phyloP scores from a whole-genome alignment of 2,113 vertebrate species.

The Oryzias celebensis region DNA sequence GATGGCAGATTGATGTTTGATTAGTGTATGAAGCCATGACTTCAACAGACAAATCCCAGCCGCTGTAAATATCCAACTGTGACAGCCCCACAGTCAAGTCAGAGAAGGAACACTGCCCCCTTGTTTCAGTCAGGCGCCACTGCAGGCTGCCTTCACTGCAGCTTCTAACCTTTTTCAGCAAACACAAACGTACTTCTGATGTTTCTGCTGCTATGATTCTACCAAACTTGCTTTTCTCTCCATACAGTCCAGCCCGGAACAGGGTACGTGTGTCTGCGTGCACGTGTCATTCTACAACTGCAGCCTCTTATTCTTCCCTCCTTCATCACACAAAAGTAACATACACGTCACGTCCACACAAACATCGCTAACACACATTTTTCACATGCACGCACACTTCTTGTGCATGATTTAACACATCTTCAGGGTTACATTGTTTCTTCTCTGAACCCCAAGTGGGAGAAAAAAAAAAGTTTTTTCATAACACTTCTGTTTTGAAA shows the following conservation, averaged over 20 bases:
- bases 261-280: constrained; percentile 11
- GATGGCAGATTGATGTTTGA: too few relatives aligned
- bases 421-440: neutral
- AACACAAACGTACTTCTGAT: constrained; percentile 42
- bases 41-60: neutral
- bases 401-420: too few relatives aligned
- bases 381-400: neutral
- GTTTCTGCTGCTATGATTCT: constrained; percentile 59
- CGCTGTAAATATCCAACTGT: neutral
- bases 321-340: constrained; percentile 53
- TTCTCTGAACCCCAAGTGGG: constrained; percentile 17
- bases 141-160: constrained; percentile 18
- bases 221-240: constrained; percentile 68
- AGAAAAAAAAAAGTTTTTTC: too few relatives aligned
- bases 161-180: constrained; percentile 34
- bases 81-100: constrained; percentile 5
- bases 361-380: constrained; percentile 26
- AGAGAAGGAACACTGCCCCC: constrained; percentile 69
- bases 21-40: neutral
- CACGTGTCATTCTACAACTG: neutral
- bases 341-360: constrained; percentile 64
- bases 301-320: constrained; percentile 40
- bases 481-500: too few relatives aligned
- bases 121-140: constrained; percentile 43
- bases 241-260: constrained; percentile 14